phyloP scores from a whole-genome alignment of 2,888 invertebrate genomes.

The Drosophila formosana region DNA sequence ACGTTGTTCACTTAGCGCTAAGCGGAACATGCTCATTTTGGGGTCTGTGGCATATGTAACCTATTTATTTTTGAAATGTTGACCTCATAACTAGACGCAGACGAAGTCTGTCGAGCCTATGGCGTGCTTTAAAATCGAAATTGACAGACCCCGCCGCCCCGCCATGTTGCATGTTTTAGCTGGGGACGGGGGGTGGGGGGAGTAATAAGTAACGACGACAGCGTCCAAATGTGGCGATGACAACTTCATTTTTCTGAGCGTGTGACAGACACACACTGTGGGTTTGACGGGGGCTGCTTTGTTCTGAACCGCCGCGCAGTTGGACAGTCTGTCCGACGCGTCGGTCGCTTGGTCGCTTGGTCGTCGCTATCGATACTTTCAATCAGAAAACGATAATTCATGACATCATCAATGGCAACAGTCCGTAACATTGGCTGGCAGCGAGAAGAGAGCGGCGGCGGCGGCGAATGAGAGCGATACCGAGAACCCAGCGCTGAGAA shows the following conservation, averaged over 20 bases:
- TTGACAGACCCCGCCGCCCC: constrained; percentile 21
- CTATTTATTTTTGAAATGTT: constrained; percentile 77
- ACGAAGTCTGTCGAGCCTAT: constrained; percentile 57
- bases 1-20: neutral
- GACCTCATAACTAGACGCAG: constrained; percentile 69
- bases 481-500: neutral
- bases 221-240: constrained; percentile 75
- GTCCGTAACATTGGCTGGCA: constrained; percentile 47
- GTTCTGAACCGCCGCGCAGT: constrained; percentile 51
- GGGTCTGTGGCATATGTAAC: constrained; percentile 60
- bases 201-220: constrained; percentile 52
- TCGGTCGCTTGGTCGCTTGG: constrained; percentile 9
- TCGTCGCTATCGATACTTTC: constrained; percentile 72
- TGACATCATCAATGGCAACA: constrained; percentile 74
- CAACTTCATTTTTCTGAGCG: constrained; percentile 72
- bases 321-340: constrained; percentile 18
- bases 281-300: constrained; percentile 48
- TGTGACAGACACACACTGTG: constrained; percentile 53
- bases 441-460: neutral
- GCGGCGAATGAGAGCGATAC: constrained; percentile 11
- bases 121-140: constrained; percentile 58
- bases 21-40: constrained; percentile 24
- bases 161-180: constrained; percentile 2
- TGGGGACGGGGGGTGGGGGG: constrained; percentile 20
- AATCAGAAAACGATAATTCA: constrained; percentile 80